Evolutionary conservation across 2,113 vertebrate species (phyloP).

Genomic region (Crotalus horridus): DNA sequence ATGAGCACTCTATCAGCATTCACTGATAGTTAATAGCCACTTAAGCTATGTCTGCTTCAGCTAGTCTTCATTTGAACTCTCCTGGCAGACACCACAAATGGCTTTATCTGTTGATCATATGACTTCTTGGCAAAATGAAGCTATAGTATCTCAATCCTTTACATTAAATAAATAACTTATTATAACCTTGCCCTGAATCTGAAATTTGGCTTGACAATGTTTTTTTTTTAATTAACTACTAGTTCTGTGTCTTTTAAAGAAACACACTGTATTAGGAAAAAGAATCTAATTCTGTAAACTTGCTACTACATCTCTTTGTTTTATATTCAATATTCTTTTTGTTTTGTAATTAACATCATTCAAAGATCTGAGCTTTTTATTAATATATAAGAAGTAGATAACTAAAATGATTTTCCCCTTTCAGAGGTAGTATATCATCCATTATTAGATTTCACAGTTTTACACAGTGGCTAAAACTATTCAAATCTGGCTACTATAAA

Average conservation of each 20-base stretch:
- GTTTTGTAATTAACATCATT: not conserved
- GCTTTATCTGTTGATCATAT: not conserved
- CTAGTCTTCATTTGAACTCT: not conserved
- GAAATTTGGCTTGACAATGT: not conserved
- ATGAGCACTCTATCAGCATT: slow-evolving; percentile 55
- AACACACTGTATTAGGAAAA: not conserved
- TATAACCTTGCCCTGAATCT: not conserved
- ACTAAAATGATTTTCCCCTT: not conserved
- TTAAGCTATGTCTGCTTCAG: slow-evolving; percentile 28
- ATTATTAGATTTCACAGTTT: not conserved
- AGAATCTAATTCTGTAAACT: not conserved
- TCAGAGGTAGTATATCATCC: not conserved
- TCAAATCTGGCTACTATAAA: not conserved
- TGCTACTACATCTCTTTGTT: not conserved
- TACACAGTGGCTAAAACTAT: not conserved
- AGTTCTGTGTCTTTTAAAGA: not conserved
- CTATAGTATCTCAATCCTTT: not conserved
- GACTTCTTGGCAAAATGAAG: not conserved
- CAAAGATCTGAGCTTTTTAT: not conserved
- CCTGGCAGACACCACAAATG: not conserved
- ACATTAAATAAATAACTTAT: not conserved
- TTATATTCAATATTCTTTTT: not conserved
- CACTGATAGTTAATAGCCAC: slow-evolving; percentile 63
- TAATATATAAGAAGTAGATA: not conserved
- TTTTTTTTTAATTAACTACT: not conserved